These are phyloP conservation scores for Laterallus jamaicensis DNA, from an alignment of 2,113 vertebrate species.

Conservation along the genomic window DNA sequence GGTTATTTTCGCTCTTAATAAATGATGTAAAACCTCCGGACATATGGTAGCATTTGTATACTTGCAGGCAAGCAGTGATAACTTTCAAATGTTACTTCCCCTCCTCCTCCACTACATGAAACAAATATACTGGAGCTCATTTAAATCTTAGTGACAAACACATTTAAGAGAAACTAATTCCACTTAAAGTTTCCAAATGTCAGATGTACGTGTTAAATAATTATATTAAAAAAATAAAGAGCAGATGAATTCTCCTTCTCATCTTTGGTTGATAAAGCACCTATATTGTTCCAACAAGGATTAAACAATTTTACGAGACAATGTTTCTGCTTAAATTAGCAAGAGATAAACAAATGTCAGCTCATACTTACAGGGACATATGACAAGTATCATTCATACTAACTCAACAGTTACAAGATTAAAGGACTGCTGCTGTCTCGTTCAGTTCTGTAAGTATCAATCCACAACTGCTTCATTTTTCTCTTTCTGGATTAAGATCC, in stretches of 20 bases:
- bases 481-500: background rate
- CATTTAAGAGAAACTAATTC: conserved; percentile 31
- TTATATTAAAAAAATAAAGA: background rate
- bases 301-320: background rate
- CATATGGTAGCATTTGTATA: conserved; percentile 54
- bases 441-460: background rate
- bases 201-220: background rate
- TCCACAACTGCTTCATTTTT: background rate
- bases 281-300: background rate
- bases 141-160: conserved; percentile 37
- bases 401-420: background rate
- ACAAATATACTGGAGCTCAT: conserved; percentile 18
- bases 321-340: background rate
- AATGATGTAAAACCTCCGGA: conserved; percentile 6
- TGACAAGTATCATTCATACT: background rate
- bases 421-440: background rate
- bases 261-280: background rate
- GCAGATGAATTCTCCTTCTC: background rate
- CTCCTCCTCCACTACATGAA: conserved; percentile 41
- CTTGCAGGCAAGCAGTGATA: conserved; percentile 37
- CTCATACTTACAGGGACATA: background rate
- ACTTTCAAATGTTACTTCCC: conserved; percentile 66
- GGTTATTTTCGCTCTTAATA: conserved; percentile 47
- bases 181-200: conserved; percentile 50
- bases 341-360: conserved; percentile 13